phyloP scores from a whole-genome alignment of 2,797 vertebrate species.

The Onychomys leucogaster region DNA sequence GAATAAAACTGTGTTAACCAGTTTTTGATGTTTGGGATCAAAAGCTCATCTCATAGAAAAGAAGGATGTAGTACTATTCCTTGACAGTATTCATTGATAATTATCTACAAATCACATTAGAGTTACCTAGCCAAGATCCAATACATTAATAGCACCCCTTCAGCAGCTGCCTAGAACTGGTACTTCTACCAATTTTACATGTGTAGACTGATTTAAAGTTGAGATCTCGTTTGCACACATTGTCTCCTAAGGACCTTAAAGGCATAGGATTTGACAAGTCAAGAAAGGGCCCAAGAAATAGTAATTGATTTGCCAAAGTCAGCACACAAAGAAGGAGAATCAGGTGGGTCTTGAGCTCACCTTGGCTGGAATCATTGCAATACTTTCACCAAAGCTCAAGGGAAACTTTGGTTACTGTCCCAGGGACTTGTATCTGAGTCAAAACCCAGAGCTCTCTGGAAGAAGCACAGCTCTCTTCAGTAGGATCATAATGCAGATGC shows the following conservation, averaged over 20 bases:
- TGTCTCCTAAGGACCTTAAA: background rate
- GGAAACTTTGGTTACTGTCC: background rate
- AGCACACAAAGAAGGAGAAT: background rate
- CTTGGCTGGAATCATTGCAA: background rate
- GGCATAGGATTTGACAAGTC: background rate
- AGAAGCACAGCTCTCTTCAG: background rate
- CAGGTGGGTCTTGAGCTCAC: background rate
- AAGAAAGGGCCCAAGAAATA: slow-evolving; percentile 13
- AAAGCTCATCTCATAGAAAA: background rate
- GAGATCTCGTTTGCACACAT: background rate
- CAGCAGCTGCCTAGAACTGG: background rate
- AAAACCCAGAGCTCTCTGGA: background rate
- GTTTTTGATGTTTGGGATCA: background rate
- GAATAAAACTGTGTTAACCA: background rate
- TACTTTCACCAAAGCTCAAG: slow-evolving; percentile 21
- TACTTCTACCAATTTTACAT: background rate
- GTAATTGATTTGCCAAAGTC: slow-evolving; percentile 4
- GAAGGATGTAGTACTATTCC: background rate
- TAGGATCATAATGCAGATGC: background rate
- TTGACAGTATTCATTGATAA: background rate
- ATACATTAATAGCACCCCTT: background rate
- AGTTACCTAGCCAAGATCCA: background rate
- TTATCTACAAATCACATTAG: background rate
- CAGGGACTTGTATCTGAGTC: slow-evolving; percentile 44
- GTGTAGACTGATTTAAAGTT: background rate